Conservation (phyloP, 2,797 vertebrate species). For the Scyliorhinus canicula region DNA sequence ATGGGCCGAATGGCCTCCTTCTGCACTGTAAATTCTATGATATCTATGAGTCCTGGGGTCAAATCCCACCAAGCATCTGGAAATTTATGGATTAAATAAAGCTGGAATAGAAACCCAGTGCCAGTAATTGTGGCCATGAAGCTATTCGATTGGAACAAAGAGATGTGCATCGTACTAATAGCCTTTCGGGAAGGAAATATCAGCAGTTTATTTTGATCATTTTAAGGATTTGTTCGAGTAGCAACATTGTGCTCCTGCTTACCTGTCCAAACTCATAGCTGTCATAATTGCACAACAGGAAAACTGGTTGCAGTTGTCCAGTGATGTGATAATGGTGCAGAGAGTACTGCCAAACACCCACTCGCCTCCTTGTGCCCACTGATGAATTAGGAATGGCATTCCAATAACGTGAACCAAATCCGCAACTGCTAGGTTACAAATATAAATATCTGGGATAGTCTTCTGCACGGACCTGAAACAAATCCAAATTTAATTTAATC, state of each 20-base stretch:
- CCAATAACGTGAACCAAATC: slow-evolving; percentile 54
- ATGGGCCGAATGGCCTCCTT: too few relatives aligned
- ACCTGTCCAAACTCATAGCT: slow-evolving; percentile 58
- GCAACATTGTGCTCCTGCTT: slow-evolving; percentile 40
- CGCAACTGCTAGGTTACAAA: slow-evolving; percentile 55
- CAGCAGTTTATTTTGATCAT: not conserved
- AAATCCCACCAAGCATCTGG: too few relatives aligned
- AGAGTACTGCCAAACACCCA: slow-evolving; percentile 55
- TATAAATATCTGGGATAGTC: slow-evolving; percentile 57
- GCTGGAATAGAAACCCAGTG: too few relatives aligned
- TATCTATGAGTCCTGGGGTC: too few relatives aligned
- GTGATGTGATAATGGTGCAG: slow-evolving; percentile 54
- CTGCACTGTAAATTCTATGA: too few relatives aligned
- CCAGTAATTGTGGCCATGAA: too few relatives aligned
- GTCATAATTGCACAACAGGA: slow-evolving; percentile 56
- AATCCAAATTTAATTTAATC: slow-evolving; percentile 21
- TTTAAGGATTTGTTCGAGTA: slow-evolving; percentile 11
- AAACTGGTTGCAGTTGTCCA: slow-evolving; percentile 58
- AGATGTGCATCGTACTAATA: too few relatives aligned
- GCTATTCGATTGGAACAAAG: too few relatives aligned
- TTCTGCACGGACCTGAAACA: slow-evolving; percentile 55
- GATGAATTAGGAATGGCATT: slow-evolving; percentile 59
- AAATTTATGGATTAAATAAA: too few relatives aligned
- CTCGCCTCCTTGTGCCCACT: slow-evolving; percentile 52
- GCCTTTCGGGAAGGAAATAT: too few relatives aligned